phyloP scores from a whole-genome alignment of 1,140 invertebrate species.

The Hyles euphorbiae region DNA sequence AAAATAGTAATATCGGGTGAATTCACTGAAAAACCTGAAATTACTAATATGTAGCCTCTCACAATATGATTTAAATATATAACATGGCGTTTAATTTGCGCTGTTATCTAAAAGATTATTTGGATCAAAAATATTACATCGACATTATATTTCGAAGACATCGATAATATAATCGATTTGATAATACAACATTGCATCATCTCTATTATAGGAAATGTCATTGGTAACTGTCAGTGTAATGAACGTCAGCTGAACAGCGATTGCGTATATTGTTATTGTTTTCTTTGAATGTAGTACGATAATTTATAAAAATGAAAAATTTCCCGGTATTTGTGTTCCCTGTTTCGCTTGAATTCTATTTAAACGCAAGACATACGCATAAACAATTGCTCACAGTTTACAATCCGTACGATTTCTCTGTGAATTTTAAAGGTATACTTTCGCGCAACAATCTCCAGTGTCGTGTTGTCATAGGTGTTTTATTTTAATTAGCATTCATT shows the following conservation, averaged over 20 bases:
- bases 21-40: too few species aligned
- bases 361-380: conserved; percentile 84
- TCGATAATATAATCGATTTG: too few species aligned
- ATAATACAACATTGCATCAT: too few species aligned
- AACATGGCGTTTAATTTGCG: too few species aligned
- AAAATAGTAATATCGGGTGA: too few species aligned
- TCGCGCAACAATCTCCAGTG: conserved; percentile 8
- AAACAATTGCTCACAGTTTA: conserved; percentile 91
- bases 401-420: conserved; percentile 91
- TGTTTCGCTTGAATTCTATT: conserved; percentile 84
- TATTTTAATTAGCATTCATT: conserved; percentile 18
- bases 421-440: conserved; percentile 88
- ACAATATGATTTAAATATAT: too few species aligned
- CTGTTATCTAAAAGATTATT: too few species aligned
- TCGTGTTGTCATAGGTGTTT: conserved; percentile 5
- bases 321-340: conserved; percentile 91
- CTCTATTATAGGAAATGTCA: too few species aligned
- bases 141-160: too few species aligned
- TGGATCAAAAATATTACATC: too few species aligned
- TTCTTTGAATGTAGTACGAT: conserved; percentile 34
- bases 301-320: conserved; percentile 71
- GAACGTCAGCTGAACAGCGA: too few species aligned
- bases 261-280: conserved; percentile 35
- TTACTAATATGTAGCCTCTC: too few species aligned
- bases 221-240: conserved; percentile 12